Percentiles rank a stretch among this genome's conserved stretches.
Evolutionary conservation across 2,888 invertebrate species (phyloP).

Genomic region (Ferrisia virgata): DNA sequence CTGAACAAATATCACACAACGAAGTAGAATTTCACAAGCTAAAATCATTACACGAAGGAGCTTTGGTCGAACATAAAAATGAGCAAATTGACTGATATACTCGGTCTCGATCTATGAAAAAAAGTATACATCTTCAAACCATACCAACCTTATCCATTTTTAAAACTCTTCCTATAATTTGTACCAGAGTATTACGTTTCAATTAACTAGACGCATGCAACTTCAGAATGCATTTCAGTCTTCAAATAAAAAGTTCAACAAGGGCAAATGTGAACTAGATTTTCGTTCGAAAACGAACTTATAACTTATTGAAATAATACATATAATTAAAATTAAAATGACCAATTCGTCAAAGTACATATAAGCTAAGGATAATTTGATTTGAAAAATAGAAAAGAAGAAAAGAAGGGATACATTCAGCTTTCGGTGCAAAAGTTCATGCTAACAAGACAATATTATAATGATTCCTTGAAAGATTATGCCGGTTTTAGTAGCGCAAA

Average conservation of each 20-base stretch:
- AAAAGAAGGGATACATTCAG: constrained; percentile 16
- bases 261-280: background rate
- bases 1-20: background rate
- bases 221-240: background rate
- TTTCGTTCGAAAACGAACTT: background rate
- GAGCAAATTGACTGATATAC: constrained; percentile 22
- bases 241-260: background rate
- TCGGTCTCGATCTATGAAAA: background rate
- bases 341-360: background rate
- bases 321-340: background rate
- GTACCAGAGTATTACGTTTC: background rate
- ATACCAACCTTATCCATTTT: background rate
- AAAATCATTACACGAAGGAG: background rate
- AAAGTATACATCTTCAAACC: background rate
- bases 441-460: background rate
- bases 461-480: too few relatives aligned
- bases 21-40: background rate
- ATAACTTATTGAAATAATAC: background rate
- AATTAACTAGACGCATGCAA: background rate
- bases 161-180: background rate
- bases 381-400: background rate
- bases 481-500: background rate
- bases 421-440: background rate
- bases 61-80: constrained; percentile 7
- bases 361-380: background rate